phyloP scores from a whole-genome alignment of 2,888 invertebrate genomes.

The Creontiades dilutus region DNA sequence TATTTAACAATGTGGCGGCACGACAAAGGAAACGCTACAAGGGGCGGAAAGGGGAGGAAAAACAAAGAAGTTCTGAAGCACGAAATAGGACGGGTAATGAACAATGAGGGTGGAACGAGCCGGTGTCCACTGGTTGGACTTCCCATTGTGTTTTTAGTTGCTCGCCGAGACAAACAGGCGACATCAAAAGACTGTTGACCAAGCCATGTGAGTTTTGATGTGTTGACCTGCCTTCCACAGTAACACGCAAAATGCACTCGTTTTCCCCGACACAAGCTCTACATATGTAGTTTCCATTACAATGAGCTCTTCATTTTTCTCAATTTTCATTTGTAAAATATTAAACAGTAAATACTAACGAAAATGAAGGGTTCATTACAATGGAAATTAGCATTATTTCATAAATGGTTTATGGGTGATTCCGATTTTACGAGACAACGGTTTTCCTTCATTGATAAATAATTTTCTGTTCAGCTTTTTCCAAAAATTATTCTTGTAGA shows the following conservation, averaged over 20 bases:
- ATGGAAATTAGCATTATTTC: no score
- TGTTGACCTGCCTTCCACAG: neutral
- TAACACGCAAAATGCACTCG: neutral
- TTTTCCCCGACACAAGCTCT: no score
- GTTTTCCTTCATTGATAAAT: no score
- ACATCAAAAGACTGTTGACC: neutral
- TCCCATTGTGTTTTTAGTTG: slow-evolving; percentile 25
- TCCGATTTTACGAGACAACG: no score
- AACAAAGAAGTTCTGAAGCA: slow-evolving; percentile 40
- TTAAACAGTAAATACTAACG: no score
- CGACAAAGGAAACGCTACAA: slow-evolving; percentile 15
- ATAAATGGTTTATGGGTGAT: no score
- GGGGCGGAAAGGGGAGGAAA: neutral
- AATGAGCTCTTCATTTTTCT: no score
- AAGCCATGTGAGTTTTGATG: neutral
- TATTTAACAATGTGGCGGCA: slow-evolving; percentile 34
- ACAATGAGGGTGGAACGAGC: slow-evolving; percentile 3
- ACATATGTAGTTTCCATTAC: no score
- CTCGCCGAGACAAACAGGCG: slow-evolving; percentile 10
- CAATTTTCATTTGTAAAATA: no score
- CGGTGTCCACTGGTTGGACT: slow-evolving; percentile 31
- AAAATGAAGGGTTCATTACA: no score
- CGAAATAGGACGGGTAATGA: slow-evolving; percentile 39
- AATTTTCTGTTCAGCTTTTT: no score
- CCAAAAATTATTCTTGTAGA: no score